phyloP scores from a whole-genome alignment of 2,888 invertebrate genomes.

The Scaptodrosophila latifasciaeformis region DNA sequence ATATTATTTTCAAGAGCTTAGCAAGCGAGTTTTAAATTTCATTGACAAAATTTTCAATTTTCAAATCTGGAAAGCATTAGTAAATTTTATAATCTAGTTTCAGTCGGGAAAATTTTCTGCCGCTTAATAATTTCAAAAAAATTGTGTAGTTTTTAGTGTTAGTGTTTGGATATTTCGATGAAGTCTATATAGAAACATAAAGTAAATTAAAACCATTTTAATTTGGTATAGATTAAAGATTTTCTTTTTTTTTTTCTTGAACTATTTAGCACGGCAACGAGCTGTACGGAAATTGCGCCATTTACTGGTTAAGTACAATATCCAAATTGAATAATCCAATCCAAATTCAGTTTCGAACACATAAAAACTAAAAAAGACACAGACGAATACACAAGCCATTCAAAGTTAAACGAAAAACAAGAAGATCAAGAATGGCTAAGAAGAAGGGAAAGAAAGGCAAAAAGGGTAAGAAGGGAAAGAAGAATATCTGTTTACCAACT shows the following conservation, averaged over 20 bases:
- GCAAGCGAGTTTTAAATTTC: too few species aligned
- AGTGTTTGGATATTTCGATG: not conserved
- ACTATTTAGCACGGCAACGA: constrained; percentile 68
- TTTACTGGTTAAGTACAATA: constrained; percentile 70
- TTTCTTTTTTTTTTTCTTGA: constrained; percentile 20
- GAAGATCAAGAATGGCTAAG: constrained; percentile 18
- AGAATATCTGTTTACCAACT: constrained; percentile 5
- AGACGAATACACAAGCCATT: constrained; percentile 22
- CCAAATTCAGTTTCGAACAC: constrained; percentile 28
- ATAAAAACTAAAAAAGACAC: constrained; percentile 20
- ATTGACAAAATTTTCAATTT: too few species aligned
- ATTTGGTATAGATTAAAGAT: constrained; percentile 10
- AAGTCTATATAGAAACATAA: too few species aligned
- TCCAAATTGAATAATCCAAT: constrained; percentile 44
- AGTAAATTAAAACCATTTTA: too few species aligned
- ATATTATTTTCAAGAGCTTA: too few species aligned
- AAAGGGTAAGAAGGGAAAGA: constrained; percentile 27
- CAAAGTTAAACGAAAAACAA: constrained; percentile 24
- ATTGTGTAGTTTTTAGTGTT: too few species aligned
- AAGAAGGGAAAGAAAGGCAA: constrained; percentile 27
- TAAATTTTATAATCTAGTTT: not conserved
- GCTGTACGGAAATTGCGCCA: constrained; percentile 70
- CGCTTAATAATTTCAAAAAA: too few species aligned
- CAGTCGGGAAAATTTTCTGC: not conserved
- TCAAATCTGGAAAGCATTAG: too few species aligned